Base-by-base conservation (phyloP, 2,113 vertebrate species). In the Neofelis nebulosa region DNA sequence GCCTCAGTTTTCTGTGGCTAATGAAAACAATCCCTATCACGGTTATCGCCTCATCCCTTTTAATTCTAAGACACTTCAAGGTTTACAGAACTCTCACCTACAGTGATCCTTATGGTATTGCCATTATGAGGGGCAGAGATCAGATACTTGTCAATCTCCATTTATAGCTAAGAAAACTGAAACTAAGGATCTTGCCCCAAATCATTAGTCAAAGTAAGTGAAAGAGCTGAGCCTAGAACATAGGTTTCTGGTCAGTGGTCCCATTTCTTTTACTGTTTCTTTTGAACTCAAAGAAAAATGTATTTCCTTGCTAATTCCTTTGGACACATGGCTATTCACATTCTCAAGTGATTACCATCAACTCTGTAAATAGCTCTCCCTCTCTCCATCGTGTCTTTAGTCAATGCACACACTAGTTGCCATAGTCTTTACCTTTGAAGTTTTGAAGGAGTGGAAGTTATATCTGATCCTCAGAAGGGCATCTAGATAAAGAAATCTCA, bases 271-370 rank as follows among this genome's bases (percentile, higher is more conserved):
- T 15, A 25, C 1, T 68, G 2, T 80, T 86, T 89, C 18, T 82
- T 3, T 57, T 19, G 7, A 31, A 18, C 31, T 90, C 29, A 83
- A 73, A 92, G 52, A 2, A 80, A 73, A 36, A 52, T 63, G 3
- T 38, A 19, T 52, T 76, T 68, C 7, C 89, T 78, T 61, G 14
- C 23, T 52, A 41, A 71, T 71, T 69, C 3, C 36, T 87, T 25
- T 19, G 50, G 4, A 6, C 36, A 48, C 3, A 5, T 36, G 2
- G 9, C 25, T 68, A 5, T n/a, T 38, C 16, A 1, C 13, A 10
- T 87, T 76, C n/a, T 61, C 23, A 36, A 2, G 6, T 16, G 6
- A 4, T 15, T n/a, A 31, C 0, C 36, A 21, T 57, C 15, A 45
- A 0, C 19, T 88, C 55, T 45, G 31, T 1, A 27, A 10, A 31